These are phyloP conservation scores for Periophthalmus magnuspinnatus DNA, from an alignment of 2,797 vertebrate species.

Conservation along the genomic window DNA sequence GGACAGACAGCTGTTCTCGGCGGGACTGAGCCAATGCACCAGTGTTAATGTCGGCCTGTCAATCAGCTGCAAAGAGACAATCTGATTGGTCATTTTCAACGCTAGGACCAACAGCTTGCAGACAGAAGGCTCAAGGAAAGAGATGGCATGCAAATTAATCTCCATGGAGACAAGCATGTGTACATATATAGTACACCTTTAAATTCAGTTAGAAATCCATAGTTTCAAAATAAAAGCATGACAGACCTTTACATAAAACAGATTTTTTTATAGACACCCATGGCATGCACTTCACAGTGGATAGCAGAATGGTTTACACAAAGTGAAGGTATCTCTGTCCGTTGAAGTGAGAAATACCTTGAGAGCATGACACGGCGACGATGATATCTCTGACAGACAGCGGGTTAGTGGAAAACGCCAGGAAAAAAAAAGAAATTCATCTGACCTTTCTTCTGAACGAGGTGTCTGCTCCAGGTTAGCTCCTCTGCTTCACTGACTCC, in stretches of 20 bases:
- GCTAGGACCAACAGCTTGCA: too few species aligned
- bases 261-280: background rate
- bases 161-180: too few species aligned
- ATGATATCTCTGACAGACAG: slow-evolving; percentile 57
- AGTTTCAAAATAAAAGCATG: background rate
- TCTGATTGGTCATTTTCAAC: too few species aligned
- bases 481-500: slow-evolving; percentile 58
- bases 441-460: slow-evolving; percentile 55
- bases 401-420: slow-evolving; percentile 43
- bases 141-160: too few species aligned
- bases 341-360: slow-evolving; percentile 29
- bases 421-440: slow-evolving; percentile 29
- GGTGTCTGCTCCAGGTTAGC: slow-evolving; percentile 52
- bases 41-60: too few species aligned
- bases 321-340: slow-evolving; percentile 1
- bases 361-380: slow-evolving; percentile 31
- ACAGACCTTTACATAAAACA: background rate
- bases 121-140: too few species aligned
- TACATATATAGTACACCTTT: too few species aligned
- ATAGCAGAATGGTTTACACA: background rate
- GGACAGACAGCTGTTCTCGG: too few species aligned
- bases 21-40: too few species aligned
- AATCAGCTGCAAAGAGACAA: too few species aligned
- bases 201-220: too few species aligned
- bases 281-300: background rate